Conservation (phyloP, 2,888 invertebrate genomes). For the Drosophila emarginata region DNA sequence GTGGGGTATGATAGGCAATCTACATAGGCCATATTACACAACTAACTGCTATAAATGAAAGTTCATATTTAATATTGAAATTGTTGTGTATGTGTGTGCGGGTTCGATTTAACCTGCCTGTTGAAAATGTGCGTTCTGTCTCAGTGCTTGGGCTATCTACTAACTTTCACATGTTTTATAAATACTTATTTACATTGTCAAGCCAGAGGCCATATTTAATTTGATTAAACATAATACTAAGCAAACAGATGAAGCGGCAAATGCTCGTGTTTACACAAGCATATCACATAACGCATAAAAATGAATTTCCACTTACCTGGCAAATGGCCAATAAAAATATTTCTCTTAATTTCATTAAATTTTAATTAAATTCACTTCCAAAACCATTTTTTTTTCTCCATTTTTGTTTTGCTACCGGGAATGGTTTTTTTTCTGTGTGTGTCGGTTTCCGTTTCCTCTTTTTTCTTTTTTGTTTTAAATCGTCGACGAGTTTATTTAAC, state of each 20-base stretch:
- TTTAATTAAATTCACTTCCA: constrained; percentile 59
- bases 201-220: constrained; percentile 35
- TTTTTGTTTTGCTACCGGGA: neutral
- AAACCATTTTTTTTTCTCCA: neutral
- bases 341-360: constrained; percentile 59
- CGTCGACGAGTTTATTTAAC: constrained; percentile 6
- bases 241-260: constrained; percentile 23
- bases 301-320: constrained; percentile 10
- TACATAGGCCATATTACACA: constrained; percentile 11
- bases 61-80: constrained; percentile 23
- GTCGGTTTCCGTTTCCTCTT: too few species aligned
- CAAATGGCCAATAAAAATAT: constrained; percentile 55
- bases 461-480: neutral
- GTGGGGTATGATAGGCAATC: neutral
- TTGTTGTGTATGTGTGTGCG: neutral
- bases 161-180: neutral
- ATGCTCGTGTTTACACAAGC: constrained; percentile 39
- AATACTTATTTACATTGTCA: neutral
- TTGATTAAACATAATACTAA: constrained; percentile 37
- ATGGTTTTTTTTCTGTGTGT: too few species aligned
- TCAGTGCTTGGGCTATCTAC: neutral
- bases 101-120: neutral
- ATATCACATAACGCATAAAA: constrained; percentile 18
- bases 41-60: constrained; percentile 26
- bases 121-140: neutral